Base-by-base conservation (phyloP, 2,113 vertebrate genomes). In the Oophaga pumilio region DNA sequence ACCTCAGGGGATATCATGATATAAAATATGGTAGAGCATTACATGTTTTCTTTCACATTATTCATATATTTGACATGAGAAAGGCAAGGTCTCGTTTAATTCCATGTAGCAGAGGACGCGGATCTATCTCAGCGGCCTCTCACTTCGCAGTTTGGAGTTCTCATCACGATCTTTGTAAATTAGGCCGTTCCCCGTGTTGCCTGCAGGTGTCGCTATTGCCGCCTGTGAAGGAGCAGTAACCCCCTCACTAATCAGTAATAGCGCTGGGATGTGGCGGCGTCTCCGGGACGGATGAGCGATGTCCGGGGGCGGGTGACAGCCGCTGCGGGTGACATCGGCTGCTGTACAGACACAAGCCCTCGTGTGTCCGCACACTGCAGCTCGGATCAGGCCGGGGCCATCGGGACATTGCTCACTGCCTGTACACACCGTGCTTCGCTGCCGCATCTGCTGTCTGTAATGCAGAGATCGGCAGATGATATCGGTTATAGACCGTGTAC, bases 161-260 rank as follows among this genome's bases (percentile, higher is more conserved):
- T 74, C 17, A 8, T 50, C 71, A 13, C 33, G 71, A 17, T 43
- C 78, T 81, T n/a, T 60, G 18, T 22, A n/a, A 49, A 82, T 82
- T 6, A 43, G 3, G 79, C 13, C 62, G 79, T 82, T n/a, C 59
- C 59, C 13, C 26, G 7, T 49, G 18, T 14, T 11, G 79, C 79
- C 79, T 82, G 59, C 33, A 82, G 79, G 8, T 82, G 79, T 82
- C 57, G 59, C 59, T 62, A 49, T 62, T 81, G 57, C 79, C 17
- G 26, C 26, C 78, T 80, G 56, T 9, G 28, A 52, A 8, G 50
- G 22, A 24, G 22, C 76, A 15, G 22, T n/a, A n/a, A 76, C 10
- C 9, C 18, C 15, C 9, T 8, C 22, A 7, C 76, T 77, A 7
- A 53, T 53, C 28, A 76, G 14, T 74, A 57, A 57, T 57, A 26